phyloP scores from a whole-genome alignment of 2,888 invertebrate species.

The Microplitis manilae region DNA sequence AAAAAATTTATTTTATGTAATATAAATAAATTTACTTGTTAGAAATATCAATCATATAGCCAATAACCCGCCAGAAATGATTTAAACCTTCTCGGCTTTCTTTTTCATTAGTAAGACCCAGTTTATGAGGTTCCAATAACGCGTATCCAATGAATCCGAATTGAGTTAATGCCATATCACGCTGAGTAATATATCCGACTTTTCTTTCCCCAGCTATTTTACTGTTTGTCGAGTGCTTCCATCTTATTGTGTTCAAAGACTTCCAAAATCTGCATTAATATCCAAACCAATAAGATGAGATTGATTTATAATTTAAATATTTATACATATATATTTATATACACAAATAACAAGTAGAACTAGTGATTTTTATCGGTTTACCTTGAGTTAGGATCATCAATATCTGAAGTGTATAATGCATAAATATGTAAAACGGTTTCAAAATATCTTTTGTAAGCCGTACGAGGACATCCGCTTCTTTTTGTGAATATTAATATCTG shows the following conservation, averaged over 20 bases:
- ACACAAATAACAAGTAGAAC: too few relatives aligned
- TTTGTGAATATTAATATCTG: constrained; percentile 77
- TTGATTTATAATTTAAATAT: background rate
- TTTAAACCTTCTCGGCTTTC: constrained; percentile 80
- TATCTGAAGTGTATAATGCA: constrained; percentile 81
- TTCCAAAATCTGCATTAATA: constrained; percentile 75
- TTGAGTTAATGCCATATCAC: constrained; percentile 87
- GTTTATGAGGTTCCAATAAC: constrained; percentile 75
- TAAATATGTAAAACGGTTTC: constrained; percentile 83
- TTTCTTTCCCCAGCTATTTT: constrained; percentile 69
- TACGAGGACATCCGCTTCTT: constrained; percentile 76
- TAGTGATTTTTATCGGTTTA: constrained; percentile 37
- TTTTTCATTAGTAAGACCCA: constrained; percentile 76
- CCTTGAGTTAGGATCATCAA: constrained; percentile 53
- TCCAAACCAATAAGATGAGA: background rate
- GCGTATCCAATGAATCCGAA: constrained; percentile 87
- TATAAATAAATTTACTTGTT: constrained; percentile 70
- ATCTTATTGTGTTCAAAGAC: constrained; percentile 77
- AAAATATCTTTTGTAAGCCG: constrained; percentile 83
- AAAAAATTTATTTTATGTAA: background rate
- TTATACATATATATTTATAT: background rate
- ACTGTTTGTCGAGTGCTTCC: constrained; percentile 77
- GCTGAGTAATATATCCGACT: constrained; percentile 79
- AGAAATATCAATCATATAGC: constrained; percentile 84
- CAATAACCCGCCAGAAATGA: constrained; percentile 88